A percentile compares a stretch with the other conserved stretches of the same genome.
Conservation (phyloP, 2,888 invertebrate genomes). For the Hyalella azteca region DNA sequence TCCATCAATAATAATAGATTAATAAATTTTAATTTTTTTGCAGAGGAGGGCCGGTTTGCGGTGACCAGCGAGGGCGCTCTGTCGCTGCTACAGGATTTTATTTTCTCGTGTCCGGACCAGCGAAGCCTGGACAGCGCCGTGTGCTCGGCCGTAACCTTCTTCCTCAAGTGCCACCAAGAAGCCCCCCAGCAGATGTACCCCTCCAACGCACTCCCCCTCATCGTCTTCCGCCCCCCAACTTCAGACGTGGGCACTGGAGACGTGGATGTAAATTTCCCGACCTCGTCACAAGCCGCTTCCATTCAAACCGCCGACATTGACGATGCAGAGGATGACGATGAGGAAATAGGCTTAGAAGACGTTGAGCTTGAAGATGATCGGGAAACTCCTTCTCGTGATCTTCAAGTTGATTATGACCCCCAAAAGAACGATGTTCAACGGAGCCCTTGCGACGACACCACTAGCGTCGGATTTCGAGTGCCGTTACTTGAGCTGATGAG, state of each 20-base stretch:
- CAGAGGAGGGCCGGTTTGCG: constrained; percentile 52
- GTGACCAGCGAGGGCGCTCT: constrained; percentile 45
- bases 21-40: background rate
- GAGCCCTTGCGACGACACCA: constrained; percentile 5
- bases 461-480: background rate
- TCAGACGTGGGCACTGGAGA: background rate
- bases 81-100: constrained; percentile 48
- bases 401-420: background rate
- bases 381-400: background rate
- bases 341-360: background rate
- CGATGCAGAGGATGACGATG: background rate
- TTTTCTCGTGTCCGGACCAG: constrained; percentile 51
- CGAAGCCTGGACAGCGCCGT: constrained; percentile 49
- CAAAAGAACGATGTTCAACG: background rate
- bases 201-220: background rate
- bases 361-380: background rate
- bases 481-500: constrained; percentile 38
- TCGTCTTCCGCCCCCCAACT: constrained; percentile 13
- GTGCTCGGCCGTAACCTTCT: constrained; percentile 53
- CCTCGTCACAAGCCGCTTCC: background rate
- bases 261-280: background rate
- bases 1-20: no score
- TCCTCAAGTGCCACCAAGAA: constrained; percentile 53
- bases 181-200: constrained; percentile 46
- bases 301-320: background rate